These are phyloP conservation scores for Heterodera carotae DNA, from an alignment of 1,140 invertebrate genomes.

Conservation along the genomic window DNA sequence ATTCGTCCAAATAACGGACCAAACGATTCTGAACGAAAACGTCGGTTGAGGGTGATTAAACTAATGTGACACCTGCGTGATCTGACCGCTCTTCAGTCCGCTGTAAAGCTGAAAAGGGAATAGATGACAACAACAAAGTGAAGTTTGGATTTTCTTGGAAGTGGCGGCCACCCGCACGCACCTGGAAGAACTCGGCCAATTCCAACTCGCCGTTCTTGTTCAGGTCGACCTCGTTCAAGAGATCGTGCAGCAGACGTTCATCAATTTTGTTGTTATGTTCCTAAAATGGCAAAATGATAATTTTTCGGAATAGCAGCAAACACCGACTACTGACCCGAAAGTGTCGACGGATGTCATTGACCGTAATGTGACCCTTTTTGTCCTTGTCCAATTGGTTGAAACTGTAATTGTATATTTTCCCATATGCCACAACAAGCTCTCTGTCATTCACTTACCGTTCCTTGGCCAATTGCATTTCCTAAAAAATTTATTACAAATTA, in stretches of 20 bases:
- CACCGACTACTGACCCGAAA: slow-evolving; percentile 77
- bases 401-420: neutral
- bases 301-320: neutral
- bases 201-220: slow-evolving; percentile 99
- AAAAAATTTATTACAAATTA: neutral
- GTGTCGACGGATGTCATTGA: slow-evolving; percentile 90
- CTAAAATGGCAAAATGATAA: slow-evolving; percentile 70
- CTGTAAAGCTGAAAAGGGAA: slow-evolving; percentile 60
- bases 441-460: slow-evolving; percentile 70
- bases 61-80: slow-evolving; percentile 26
- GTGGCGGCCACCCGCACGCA: slow-evolving; percentile 67
- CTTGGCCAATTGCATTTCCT: slow-evolving; percentile 86
- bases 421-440: neutral
- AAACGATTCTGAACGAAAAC: slow-evolving; percentile 53
- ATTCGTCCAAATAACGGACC: slow-evolving; percentile 62
- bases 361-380: slow-evolving; percentile 93
- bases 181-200: slow-evolving; percentile 96
- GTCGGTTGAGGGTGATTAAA: neutral
- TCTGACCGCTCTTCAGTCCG: slow-evolving; percentile 62
- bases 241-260: slow-evolving; percentile 93
- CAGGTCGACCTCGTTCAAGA: slow-evolving; percentile 94
- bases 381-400: slow-evolving; percentile 94
- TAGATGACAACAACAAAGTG: slow-evolving; percentile 14
- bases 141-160: slow-evolving; percentile 14
- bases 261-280: slow-evolving; percentile 85